Conservation (phyloP, 2,888 invertebrate genomes). For the Epinotia demarniana region DNA sequence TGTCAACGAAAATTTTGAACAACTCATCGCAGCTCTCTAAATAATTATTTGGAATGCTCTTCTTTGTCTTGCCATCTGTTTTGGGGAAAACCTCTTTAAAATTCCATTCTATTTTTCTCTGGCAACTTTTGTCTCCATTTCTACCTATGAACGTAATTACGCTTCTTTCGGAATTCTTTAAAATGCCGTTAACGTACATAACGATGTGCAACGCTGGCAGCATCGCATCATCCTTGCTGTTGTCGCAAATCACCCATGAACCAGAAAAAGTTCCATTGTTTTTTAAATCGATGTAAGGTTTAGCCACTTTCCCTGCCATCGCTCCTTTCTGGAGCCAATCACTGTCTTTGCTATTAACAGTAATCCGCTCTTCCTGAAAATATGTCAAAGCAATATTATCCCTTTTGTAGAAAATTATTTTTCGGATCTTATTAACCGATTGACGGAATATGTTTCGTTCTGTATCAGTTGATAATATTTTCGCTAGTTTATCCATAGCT, state of each 20-base stretch:
- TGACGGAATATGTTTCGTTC: slow-evolving; percentile 30
- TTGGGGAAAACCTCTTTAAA: slow-evolving; percentile 45
- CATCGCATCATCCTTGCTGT: slow-evolving; percentile 54
- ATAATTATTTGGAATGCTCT: background rate
- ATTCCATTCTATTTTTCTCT: background rate
- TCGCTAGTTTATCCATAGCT: slow-evolving; percentile 24
- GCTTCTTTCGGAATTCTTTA: slow-evolving; percentile 33
- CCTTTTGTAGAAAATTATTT: slow-evolving; percentile 14
- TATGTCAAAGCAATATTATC: background rate
- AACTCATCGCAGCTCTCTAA: slow-evolving; percentile 1
- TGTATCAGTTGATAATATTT: slow-evolving; percentile 23
- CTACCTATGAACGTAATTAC: background rate
- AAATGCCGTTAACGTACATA: slow-evolving; percentile 50
- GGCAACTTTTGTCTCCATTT: background rate
- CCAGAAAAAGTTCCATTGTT: slow-evolving; percentile 48
- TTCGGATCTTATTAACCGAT: background rate
- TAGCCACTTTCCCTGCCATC: slow-evolving; percentile 49
- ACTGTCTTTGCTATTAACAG: slow-evolving; percentile 30
- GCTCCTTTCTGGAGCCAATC: slow-evolving; percentile 52
- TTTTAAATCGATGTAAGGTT: slow-evolving; percentile 54
- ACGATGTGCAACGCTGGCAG: slow-evolving; percentile 55
- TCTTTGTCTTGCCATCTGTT: background rate
- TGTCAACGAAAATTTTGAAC: slow-evolving; percentile 11
- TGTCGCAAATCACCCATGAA: slow-evolving; percentile 49
- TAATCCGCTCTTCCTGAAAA: slow-evolving; percentile 21